Conservation (phyloP, 1,140 invertebrate species). For the Cataglyphis hispanica region DNA sequence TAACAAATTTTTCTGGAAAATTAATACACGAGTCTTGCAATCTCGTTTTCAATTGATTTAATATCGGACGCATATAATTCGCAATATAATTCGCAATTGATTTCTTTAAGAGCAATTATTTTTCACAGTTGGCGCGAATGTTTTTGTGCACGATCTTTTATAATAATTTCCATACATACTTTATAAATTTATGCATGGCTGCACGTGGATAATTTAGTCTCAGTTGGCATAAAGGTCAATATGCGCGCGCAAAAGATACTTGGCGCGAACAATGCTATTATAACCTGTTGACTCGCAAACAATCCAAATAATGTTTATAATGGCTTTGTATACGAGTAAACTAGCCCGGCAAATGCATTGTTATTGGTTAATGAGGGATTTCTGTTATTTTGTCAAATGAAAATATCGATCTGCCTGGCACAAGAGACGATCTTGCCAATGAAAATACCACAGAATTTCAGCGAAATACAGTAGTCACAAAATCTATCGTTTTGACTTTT, state of each 20-base stretch:
- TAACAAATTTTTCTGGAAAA: not conserved
- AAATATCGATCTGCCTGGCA: constrained; percentile 17
- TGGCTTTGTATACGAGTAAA: constrained; percentile 51
- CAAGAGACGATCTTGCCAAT: constrained; percentile 11
- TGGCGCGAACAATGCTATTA: constrained; percentile 53
- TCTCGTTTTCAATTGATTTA: not conserved
- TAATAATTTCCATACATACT: constrained; percentile 3
- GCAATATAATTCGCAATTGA: not conserved
- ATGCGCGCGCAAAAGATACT: constrained; percentile 45
- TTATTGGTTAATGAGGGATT: constrained; percentile 55
- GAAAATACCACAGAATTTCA: constrained; percentile 30
- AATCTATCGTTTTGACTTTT: not conserved
- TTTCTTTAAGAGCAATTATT: constrained; percentile 13
- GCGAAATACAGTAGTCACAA: not conserved
- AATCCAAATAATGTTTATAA: constrained; percentile 63
- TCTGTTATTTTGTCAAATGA: constrained; percentile 27
- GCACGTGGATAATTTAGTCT: constrained; percentile 53
- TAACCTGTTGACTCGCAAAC: constrained; percentile 56
- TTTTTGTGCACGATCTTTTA: not conserved
- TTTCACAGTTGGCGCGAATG: not conserved
- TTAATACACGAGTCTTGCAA: not conserved
- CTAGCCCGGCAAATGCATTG: constrained; percentile 16
- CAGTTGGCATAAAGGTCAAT: constrained; percentile 50
- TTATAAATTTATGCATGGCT: constrained; percentile 58
- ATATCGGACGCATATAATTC: not conserved